Conservation (phyloP, 1,140 invertebrate species). For the Trichonephila clavata region DNA sequence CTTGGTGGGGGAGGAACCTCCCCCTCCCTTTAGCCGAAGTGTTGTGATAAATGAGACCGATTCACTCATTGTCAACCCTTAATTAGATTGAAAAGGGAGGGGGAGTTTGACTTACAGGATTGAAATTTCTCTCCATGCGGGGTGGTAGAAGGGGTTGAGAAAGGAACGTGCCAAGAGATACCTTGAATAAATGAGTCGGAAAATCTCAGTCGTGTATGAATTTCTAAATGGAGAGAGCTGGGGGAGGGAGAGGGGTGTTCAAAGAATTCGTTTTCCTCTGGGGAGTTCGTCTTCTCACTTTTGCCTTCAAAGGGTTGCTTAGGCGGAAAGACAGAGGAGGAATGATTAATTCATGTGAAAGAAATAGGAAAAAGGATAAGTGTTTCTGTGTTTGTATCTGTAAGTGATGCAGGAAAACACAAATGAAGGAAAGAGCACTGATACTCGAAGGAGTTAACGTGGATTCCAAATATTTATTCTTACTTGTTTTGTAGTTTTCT, state of each 20-base stretch:
- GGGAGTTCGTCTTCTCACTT: background rate
- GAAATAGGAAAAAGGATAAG: background rate
- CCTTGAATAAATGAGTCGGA: conserved; percentile 34
- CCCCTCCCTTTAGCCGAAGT: background rate
- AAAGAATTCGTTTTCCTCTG: background rate
- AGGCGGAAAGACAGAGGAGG: background rate
- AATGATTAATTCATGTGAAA: conserved; percentile 17
- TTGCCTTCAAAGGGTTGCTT: background rate
- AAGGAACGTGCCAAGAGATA: background rate
- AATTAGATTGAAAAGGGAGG: conserved; percentile 43
- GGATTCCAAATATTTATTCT: too few relatives aligned
- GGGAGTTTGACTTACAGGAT: conserved; percentile 14
- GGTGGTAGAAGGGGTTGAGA: background rate
- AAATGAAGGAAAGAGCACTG: too few relatives aligned
- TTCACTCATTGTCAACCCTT: conserved; percentile 40
- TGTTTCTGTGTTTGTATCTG: background rate
- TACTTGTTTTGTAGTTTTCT: too few relatives aligned
- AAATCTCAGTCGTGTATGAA: conserved; percentile 42
- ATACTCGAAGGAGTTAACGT: too few relatives aligned
- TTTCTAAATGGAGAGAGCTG: background rate
- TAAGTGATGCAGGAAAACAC: too few relatives aligned
- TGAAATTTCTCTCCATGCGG: background rate
- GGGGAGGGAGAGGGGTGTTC: background rate
- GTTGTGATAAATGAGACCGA: conserved; percentile 22
- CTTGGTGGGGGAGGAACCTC: background rate